Evolutionary conservation across 2,113 vertebrate species (phyloP).

Genomic region (Anhinga anhinga): DNA sequence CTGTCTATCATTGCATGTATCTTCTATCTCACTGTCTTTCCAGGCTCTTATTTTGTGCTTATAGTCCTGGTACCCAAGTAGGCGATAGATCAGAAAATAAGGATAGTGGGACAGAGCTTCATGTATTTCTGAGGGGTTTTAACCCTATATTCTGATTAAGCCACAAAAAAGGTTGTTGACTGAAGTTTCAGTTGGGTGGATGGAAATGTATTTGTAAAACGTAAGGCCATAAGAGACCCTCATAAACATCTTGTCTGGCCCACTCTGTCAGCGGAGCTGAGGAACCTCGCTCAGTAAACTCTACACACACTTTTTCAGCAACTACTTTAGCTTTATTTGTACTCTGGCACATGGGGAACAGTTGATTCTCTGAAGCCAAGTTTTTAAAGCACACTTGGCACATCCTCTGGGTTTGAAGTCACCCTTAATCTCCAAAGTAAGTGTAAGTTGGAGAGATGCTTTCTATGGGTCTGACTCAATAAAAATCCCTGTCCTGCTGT

Average conservation of each 20-base stretch:
- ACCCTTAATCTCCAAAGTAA: not conserved
- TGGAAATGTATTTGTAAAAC: not conserved
- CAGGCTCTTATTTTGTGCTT: not conserved
- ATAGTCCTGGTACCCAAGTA: not conserved
- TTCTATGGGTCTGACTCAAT: not conserved
- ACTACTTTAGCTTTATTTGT: not conserved
- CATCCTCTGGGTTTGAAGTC: not conserved
- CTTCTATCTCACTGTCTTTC: not conserved
- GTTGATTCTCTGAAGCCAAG: not conserved
- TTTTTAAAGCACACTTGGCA: not conserved
- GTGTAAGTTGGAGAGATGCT: not conserved
- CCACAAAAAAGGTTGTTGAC: not conserved
- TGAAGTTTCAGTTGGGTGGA: not conserved
- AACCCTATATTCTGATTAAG: rapidly evolving
- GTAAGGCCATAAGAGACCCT: not conserved
- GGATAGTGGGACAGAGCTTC: not conserved
- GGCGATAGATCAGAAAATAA: not conserved
- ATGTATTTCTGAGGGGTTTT: not conserved
- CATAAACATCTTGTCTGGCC: not conserved
- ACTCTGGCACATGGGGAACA: not conserved
- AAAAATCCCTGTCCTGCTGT: not conserved
- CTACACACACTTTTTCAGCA: not conserved
- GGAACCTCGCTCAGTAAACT: not conserved
- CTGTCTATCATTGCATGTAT: not conserved
- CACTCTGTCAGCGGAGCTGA: rapidly evolving